A percentile compares a stretch with the other conserved stretches of the same genome.
Evolutionary conservation across 2,113 vertebrate species (phyloP).

Genomic region (Sceloporus tristichus): DNA sequence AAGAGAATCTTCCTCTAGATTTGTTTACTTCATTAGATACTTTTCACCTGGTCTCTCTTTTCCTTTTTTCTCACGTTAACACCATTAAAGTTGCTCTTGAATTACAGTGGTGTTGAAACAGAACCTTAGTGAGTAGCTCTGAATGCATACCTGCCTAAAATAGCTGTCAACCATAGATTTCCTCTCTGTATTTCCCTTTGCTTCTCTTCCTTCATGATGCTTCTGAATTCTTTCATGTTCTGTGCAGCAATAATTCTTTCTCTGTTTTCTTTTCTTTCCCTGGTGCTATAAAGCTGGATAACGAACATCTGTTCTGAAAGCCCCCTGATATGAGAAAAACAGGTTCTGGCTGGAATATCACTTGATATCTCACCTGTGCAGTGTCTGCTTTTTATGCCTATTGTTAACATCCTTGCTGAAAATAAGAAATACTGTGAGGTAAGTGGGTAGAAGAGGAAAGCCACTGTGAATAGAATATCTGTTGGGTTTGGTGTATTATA

Average conservation of each 20-base stretch:
- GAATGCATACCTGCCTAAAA: neutral
- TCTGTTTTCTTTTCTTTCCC: neutral
- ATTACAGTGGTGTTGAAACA: neutral
- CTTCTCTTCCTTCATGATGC: neutral
- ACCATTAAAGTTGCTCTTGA: conserved; percentile 11
- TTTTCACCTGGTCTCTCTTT: neutral
- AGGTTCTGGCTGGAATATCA: conserved; percentile 29
- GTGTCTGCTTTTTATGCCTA: conserved; percentile 25
- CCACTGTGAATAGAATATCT: conserved; percentile 22
- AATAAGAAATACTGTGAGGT: conserved; percentile 33
- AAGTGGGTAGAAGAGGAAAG: conserved; percentile 1
- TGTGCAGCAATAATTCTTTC: neutral
- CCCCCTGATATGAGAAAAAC: conserved; percentile 14
- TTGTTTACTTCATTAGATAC: neutral
- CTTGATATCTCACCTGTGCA: conserved; percentile 43
- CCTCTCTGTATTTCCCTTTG: neutral
- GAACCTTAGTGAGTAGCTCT: neutral
- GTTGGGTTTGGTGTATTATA: neutral
- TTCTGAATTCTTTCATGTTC: conserved; percentile 23
- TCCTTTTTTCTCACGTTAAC: neutral
- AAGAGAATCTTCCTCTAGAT: neutral
- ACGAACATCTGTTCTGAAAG: conserved; percentile 12
- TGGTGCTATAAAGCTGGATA: conserved; percentile 21
- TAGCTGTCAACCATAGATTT: conserved; percentile 1
- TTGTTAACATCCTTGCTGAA: conserved; percentile 49